A percentile compares a stretch with the other conserved stretches of the same genome.
Conservation (phyloP, 2,888 invertebrate genomes). For the Cephus sareptanus region DNA sequence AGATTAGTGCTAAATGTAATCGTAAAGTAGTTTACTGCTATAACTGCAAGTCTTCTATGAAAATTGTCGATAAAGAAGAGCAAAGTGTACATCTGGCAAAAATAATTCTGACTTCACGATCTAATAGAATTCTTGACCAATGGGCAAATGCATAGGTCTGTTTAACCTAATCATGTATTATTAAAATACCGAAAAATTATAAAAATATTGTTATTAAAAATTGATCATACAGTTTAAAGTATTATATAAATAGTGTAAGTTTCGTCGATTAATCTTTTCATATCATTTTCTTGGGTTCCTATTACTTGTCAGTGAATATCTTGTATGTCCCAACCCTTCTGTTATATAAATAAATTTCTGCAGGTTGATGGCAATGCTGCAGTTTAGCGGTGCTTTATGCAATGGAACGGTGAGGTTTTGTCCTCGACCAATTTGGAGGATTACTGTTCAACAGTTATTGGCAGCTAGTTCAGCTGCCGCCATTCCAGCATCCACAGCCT, state of each 20-base stretch:
- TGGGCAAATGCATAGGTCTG: conserved; percentile 6
- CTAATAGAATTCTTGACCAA: too few species aligned
- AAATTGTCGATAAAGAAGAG: too few species aligned
- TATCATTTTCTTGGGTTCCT: conserved; percentile 12
- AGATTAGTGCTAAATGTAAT: too few species aligned
- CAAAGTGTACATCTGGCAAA: too few species aligned
- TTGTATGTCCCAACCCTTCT: conserved; percentile 7
- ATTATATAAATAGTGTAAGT: conserved; percentile 26
- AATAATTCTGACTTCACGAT: too few species aligned
- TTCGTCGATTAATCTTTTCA: not conserved
- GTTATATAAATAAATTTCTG: conserved; percentile 39
- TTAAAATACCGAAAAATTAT: conserved; percentile 22
- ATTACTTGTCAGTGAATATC: conserved; percentile 29
- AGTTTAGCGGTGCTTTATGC: conserved; percentile 37
- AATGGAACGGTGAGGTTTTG: conserved; percentile 30
- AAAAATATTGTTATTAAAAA: conserved; percentile 21
- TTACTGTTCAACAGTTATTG: conserved; percentile 28
- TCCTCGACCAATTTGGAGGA: conserved; percentile 33
- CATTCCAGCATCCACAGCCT: conserved; percentile 19
- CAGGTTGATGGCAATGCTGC: conserved; percentile 43
- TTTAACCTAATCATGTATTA: conserved; percentile 38
- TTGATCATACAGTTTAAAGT: conserved; percentile 21
- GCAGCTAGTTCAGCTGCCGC: conserved; percentile 29
- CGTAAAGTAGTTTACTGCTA: too few species aligned
- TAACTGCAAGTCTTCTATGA: too few species aligned